Evolutionary conservation across 2,797 vertebrate genomes (phyloP), one percentile per base, ranked within the genome.

Genomic region (Acanthurus tractus): DNA sequence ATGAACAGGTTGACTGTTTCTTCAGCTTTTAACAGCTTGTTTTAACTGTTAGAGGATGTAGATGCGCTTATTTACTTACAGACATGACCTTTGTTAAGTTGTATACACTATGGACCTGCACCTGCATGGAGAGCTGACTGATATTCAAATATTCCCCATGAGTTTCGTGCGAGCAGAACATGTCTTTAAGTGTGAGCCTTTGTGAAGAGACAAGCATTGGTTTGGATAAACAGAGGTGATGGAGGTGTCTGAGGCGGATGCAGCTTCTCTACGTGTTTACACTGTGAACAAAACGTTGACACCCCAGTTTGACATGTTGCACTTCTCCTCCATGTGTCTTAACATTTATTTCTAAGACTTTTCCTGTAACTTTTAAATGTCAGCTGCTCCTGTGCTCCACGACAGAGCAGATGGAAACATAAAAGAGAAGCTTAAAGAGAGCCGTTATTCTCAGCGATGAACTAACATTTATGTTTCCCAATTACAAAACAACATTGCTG

Each of bases 211-310:
- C 14, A 20, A n/a, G 23, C 7, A 0, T 29, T 10, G 3, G 42
- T 46, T 72, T 25, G 14, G 15, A 52, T 77, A 85, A 88, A 82
- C 59, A 79, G 36, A 46, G 13, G 38, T 22, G 65, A 88, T 81
- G 72, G 65, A 42, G 82, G 78, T 82, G 11, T 1, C 1, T 54
- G 63, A 50, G 4, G 7, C 0, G 6, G 23, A 71, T 9, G 15
- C 40, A 54, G 63, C 23, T 34, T 46, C 49, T 70, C 5, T 69
- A 3, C n/a, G 18, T 83, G 82, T 88, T 85, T 85, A 76, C 45
- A 84, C 52, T 62, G 3, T 15, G 6, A 72, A 85, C 81, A 86
- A 4, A 50, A 15, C 3, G 1, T 1, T 63, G 57, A 40, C 17
- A 23, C 2, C 50, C 22, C 9, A 20, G 6, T 1, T 44, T 8